Evolutionary conservation across 1,140 invertebrate genomes (phyloP).

Genomic region (Zophobas morio): DNA sequence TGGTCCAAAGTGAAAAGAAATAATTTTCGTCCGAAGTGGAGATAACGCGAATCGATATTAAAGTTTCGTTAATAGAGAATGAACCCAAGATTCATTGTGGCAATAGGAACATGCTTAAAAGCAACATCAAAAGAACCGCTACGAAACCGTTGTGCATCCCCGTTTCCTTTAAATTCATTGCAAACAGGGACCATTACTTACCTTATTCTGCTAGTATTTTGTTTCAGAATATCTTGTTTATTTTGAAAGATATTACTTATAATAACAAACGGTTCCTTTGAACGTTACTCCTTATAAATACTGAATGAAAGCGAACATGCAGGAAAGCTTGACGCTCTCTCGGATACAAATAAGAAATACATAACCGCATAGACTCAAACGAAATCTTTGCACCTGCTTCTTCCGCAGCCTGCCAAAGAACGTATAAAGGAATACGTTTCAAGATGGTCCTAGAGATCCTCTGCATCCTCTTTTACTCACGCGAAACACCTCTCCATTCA

Average conservation of each 20-base stretch:
- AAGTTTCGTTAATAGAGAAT: conserved; percentile 19
- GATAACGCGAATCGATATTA: conserved; percentile 15
- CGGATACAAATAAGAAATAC: conserved; percentile 40
- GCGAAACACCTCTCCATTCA: conserved; percentile 16
- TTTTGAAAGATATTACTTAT: conserved; percentile 39
- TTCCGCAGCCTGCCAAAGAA: conserved; percentile 35
- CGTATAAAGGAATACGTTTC: conserved; percentile 40
- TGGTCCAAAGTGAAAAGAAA: conserved; percentile 25
- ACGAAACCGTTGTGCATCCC: conserved; percentile 24
- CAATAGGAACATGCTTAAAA: conserved; percentile 22
- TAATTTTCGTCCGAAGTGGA: conserved; percentile 13
- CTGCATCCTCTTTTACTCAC: conserved; percentile 31
- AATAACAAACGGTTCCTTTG: conserved; percentile 43
- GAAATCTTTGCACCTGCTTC: conserved; percentile 42
- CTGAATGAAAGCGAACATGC: conserved; percentile 41
- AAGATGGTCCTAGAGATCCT: conserved; percentile 33
- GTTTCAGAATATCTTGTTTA: conserved; percentile 42
- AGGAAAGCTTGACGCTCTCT: conserved; percentile 34
- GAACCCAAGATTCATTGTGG: conserved; percentile 15
- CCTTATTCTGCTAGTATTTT: conserved; percentile 35
- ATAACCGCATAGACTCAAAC: conserved; percentile 41
- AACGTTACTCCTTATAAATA: conserved; percentile 44
- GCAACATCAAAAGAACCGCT: conserved; percentile 43
- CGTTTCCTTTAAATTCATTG: conserved; percentile 33
- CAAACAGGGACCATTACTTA: conserved; percentile 24